Conservation (phyloP, 2,113 vertebrate species). For the Aix galericulata region DNA sequence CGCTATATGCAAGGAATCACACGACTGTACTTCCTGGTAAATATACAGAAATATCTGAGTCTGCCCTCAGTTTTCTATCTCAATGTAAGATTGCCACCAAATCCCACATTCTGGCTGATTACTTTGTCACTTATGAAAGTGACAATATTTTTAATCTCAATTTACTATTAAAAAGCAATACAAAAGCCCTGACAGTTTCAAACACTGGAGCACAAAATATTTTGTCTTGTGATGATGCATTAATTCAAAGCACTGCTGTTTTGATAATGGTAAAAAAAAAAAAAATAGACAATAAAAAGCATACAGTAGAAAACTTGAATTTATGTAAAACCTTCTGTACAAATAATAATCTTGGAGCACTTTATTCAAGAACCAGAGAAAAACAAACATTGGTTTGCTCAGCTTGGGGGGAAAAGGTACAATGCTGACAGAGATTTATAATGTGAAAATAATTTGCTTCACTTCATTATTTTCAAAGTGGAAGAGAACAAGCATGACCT, state of each 20-base stretch:
- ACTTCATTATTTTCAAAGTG: conserved; percentile 33
- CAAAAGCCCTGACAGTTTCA: neutral
- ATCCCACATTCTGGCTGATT: neutral
- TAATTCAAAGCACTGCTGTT: neutral
- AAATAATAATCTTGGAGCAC: neutral
- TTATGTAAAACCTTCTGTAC: conserved; percentile 1
- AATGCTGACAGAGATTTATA: conserved; percentile 4
- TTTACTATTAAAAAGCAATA: neutral
- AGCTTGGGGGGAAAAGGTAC: neutral
- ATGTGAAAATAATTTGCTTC: neutral
- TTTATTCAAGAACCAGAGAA: neutral
- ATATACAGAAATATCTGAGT: neutral
- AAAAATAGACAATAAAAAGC: neutral
- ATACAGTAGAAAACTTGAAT: neutral
- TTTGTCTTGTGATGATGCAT: neutral
- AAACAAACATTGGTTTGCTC: neutral
- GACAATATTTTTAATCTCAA: neutral
- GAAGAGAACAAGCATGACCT: conserved; percentile 31
- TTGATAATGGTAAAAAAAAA: neutral
- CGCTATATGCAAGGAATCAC: fast-evolving
- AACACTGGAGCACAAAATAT: neutral
- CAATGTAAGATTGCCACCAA: neutral
- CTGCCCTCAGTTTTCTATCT: neutral
- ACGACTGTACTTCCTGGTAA: neutral
- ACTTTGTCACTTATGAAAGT: neutral